These are phyloP conservation scores for Drosophila burlai DNA, from an alignment of 1,140 invertebrate genomes.

Conservation along the genomic window DNA sequence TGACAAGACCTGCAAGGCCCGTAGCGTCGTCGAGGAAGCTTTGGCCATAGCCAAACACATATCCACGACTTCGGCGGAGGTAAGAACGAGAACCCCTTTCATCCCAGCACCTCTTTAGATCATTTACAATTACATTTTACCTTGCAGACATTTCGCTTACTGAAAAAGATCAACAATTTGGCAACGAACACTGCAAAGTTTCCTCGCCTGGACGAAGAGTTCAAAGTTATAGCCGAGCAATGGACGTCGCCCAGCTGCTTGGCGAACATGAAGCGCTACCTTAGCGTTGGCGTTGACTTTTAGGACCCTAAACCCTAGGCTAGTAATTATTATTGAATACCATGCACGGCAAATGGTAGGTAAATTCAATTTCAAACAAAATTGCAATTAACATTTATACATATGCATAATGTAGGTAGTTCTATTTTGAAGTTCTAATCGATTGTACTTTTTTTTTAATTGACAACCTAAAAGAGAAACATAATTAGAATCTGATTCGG, in stretches of 20 bases:
- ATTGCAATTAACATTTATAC: conserved; percentile 13
- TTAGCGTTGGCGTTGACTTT: conserved; percentile 37
- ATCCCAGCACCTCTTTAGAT: no score
- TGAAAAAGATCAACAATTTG: conserved; percentile 87
- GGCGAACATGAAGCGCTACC: conserved; percentile 59
- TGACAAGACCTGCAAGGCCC: conserved; percentile 60
- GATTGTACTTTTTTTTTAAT: conserved; percentile 6
- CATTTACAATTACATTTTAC: background rate
- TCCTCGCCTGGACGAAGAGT: conserved; percentile 87
- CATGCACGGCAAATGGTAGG: conserved; percentile 49
- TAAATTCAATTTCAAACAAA: conserved; percentile 9
- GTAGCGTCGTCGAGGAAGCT: conserved; percentile 62
- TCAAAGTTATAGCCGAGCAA: conserved; percentile 87
- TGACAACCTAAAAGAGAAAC: background rate
- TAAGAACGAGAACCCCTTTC: conserved; percentile 8
- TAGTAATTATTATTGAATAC: conserved; percentile 63
- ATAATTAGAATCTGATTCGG: background rate
- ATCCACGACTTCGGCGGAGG: conserved; percentile 67
- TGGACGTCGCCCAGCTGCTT: conserved; percentile 87
- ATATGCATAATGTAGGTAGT: conserved; percentile 7
- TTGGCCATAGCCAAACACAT: conserved; percentile 72
- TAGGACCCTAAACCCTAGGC: conserved; percentile 19
- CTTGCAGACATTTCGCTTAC: conserved; percentile 61
- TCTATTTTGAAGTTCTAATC: conserved; percentile 16
- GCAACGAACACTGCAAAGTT: conserved; percentile 87